Conservation (phyloP, 1,140 invertebrate genomes). For the Dolichoris vasculosae region DNA sequence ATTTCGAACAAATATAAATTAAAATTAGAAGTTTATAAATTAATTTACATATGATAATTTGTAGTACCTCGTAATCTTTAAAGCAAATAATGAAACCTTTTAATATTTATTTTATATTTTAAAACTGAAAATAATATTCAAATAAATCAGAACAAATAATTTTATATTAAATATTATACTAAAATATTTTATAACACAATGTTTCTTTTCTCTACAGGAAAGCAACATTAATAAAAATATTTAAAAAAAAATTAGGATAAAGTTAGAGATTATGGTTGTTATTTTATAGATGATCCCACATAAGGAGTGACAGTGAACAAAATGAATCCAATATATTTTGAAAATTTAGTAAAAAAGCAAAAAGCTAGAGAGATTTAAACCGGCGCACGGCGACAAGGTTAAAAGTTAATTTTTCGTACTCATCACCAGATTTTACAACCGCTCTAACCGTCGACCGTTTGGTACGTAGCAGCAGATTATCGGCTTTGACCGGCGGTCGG, state of each 20-base stretch:
- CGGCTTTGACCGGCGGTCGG: background rate
- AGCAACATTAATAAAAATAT: background rate
- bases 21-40: no score
- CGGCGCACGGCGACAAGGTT: background rate
- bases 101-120: no score
- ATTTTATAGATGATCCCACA: background rate
- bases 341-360: background rate
- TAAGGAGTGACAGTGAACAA: background rate
- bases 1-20: no score
- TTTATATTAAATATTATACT: no score
- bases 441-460: background rate
- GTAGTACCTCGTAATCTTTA: no score
- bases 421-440: conserved; percentile 7
- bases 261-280: background rate
- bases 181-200: no score
- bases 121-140: no score
- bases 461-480: background rate
- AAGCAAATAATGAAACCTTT: no score
- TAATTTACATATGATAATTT: no score
- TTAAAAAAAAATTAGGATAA: background rate
- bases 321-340: background rate
- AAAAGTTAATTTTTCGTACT: conserved; percentile 12
- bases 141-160: no score
- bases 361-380: background rate
- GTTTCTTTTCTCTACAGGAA: background rate